These are phyloP conservation scores for Epistrophella euchroma DNA, from an alignment of 2,888 invertebrate species.

Conservation along the genomic window DNA sequence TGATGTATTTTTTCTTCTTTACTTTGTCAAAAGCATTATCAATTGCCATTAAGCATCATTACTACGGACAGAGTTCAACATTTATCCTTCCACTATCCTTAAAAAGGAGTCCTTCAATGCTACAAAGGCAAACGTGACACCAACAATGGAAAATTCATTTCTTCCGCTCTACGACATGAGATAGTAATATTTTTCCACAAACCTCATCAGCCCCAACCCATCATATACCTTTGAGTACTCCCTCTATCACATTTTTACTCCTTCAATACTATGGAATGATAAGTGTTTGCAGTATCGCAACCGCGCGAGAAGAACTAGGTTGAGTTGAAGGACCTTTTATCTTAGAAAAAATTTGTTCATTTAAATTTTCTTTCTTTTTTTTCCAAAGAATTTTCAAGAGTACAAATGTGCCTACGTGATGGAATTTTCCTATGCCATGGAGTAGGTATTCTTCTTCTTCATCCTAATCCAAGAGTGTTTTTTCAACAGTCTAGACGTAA, in stretches of 20 bases:
- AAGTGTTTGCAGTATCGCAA: slow-evolving; percentile 37
- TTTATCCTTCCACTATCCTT: slow-evolving; percentile 17
- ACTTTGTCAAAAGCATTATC: slow-evolving; percentile 47
- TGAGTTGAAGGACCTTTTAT: slow-evolving; percentile 70
- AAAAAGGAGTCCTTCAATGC: slow-evolving; percentile 33
- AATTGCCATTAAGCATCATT: slow-evolving; percentile 58
- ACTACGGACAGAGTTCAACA: slow-evolving; percentile 52
- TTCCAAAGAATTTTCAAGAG: slow-evolving; percentile 17
- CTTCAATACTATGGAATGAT: slow-evolving; percentile 27
- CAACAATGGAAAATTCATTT: slow-evolving; percentile 63
- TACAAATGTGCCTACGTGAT: slow-evolving; percentile 31
- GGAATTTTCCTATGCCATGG: slow-evolving; percentile 7
- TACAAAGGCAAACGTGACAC: slow-evolving; percentile 60
- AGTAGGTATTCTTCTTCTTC: not conserved
- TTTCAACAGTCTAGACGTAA: slow-evolving; percentile 52
- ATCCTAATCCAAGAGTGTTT: slow-evolving; percentile 19
- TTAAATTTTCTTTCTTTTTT: not conserved
- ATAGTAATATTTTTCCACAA: slow-evolving; percentile 37
- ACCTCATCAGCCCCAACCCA: not conserved
- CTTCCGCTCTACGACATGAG: slow-evolving; percentile 53
- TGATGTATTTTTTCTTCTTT: slow-evolving; percentile 25
- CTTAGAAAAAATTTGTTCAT: slow-evolving; percentile 2
- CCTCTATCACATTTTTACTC: slow-evolving; percentile 9
- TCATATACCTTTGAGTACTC: not conserved
- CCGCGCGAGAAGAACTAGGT: slow-evolving; percentile 50